Evolutionary conservation across 2,113 vertebrate species (phyloP).

Genomic region (Dicerorhinus sumatrensis): DNA sequence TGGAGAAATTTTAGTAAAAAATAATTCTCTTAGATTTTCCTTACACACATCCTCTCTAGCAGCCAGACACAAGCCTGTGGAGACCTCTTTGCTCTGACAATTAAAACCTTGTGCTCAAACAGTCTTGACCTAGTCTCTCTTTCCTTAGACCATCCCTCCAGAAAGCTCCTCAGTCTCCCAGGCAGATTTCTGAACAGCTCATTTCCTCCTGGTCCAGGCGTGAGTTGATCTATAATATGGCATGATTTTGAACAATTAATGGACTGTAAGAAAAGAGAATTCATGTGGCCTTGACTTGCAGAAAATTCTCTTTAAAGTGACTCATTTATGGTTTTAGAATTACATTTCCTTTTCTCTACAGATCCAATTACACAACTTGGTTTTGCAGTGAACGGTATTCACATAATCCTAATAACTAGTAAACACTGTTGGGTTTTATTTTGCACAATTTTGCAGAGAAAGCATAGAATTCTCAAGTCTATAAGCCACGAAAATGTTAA

Average conservation of each 20-base stretch:
- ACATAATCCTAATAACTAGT: conserved; percentile 19
- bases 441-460: conserved; percentile 24
- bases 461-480: background rate
- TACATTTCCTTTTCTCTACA: conserved; percentile 58
- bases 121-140: background rate
- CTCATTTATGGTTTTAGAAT: conserved; percentile 47
- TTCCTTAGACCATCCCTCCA: background rate
- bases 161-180: background rate
- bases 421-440: conserved; percentile 28
- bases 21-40: conserved; percentile 17
- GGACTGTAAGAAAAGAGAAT: background rate
- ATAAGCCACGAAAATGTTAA: background rate
- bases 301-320: conserved; percentile 49
- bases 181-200: conserved; percentile 18
- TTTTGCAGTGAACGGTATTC: conserved; percentile 21
- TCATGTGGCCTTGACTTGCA: conserved; percentile 29
- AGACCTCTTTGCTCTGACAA: background rate
- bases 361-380: conserved; percentile 39
- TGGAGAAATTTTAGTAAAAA: conserved; percentile 7
- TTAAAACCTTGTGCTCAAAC: background rate
- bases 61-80: background rate
- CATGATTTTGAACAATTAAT: conserved; percentile 33
- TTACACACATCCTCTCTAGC: background rate
- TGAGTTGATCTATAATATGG: conserved; percentile 7
- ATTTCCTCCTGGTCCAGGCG: background rate